Percentiles rank a stretch among this genome's conserved stretches.
Conservation (phyloP, 2,113 vertebrate species). For the western clawed frog (Xenopus tropicalis) region DNA sequence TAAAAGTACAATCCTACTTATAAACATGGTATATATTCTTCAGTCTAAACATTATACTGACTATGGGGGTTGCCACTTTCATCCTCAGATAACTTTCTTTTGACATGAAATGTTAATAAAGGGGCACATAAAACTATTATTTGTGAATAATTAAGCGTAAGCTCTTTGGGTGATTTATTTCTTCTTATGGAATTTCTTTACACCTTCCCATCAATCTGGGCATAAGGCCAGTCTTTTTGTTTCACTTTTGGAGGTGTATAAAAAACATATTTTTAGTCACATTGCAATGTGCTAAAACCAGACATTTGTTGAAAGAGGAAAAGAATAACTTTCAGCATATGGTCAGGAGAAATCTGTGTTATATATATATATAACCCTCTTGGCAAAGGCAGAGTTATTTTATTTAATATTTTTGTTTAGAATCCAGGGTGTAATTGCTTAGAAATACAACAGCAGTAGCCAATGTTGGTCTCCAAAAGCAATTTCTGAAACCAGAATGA, state of each 20-base stretch:
- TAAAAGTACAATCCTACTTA: no score
- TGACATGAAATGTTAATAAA: no score
- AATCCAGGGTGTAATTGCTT: conserved; percentile 1
- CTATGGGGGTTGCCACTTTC: no score
- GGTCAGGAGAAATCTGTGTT: not conserved
- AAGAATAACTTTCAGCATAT: not conserved
- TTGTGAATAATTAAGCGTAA: not conserved
- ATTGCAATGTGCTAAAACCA: not conserved
- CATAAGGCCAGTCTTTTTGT: not conserved
- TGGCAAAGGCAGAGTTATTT: not conserved
- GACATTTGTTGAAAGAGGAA: not conserved
- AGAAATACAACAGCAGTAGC: conserved; percentile 1
- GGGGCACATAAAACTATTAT: no score
- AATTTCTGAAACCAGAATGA: not conserved
- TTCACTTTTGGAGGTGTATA: not conserved
- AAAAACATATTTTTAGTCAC: not conserved
- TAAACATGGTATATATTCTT: no score
- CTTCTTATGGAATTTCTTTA: no score
- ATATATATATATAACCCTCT: not conserved
- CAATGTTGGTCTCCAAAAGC: not conserved
- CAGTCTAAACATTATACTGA: no score
- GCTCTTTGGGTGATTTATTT: not conserved
- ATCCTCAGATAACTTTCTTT: no score
- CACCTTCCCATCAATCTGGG: not conserved
- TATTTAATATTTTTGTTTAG: conserved; percentile 1